Evolutionary conservation across 2,888 invertebrate genomes (phyloP), one percentile per base, ranked within the genome.

Genomic region (Andrena praecox): DNA sequence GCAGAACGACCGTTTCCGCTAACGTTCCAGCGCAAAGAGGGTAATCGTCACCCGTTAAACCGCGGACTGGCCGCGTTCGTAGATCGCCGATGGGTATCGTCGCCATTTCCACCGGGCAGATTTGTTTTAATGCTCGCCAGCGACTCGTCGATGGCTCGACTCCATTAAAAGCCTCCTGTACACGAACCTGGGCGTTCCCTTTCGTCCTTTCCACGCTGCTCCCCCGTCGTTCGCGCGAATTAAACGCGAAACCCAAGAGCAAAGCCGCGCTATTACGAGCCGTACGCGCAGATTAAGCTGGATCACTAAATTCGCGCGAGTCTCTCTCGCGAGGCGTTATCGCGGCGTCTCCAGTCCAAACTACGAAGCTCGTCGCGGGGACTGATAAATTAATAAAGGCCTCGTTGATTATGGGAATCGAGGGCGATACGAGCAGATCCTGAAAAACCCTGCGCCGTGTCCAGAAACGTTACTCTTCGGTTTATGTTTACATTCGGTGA

Each of bases 101-200:
- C 71, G 71, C 59, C 78, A 73, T 87, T 78, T 54, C 69, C 48
- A 20, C 56, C 48, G 71, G 24, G 35, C 71, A 80, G 85, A 85
- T 86, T 86, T 75, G 86, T 86, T 87, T 87, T 82, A 86, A 86
- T 86, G 85, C 70, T 75, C 68, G 68, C 7, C 29, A 60, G 59
- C 69, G 54, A 60, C 60, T 66, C 72, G 74, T 77, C 77, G 86
- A 87, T 85, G 81, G 71, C 74, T 33, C 54, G 71, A 31, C 20
- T 20, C 88, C 84, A 87, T 87, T 87, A 87, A 85, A 84, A 80
- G 4, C 42, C 42, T 42, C 59, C 59, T 59, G 33, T 66, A 54
- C 35, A 54, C 52, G 62, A 33, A 29, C 42, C 20, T 62, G 74
- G 68, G 67, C 83, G 71, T 71, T 77, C 64, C 85, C 64, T 33